These are phyloP conservation scores for Zaprionus camerounensis DNA, from an alignment of 1,140 invertebrate genomes.

Conservation along the genomic window DNA sequence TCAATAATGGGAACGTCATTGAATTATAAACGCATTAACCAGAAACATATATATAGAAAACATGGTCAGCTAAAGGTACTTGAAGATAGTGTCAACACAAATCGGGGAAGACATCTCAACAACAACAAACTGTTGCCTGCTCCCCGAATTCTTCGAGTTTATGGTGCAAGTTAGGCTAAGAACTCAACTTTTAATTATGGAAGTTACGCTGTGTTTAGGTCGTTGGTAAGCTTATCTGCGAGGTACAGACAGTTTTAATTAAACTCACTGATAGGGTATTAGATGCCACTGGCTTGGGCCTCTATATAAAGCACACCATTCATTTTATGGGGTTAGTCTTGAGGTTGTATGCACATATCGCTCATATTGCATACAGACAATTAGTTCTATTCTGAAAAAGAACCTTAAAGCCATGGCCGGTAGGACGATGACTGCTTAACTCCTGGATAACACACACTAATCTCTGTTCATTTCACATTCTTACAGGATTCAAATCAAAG, in stretches of 20 bases:
- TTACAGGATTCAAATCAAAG: slow-evolving; percentile 44
- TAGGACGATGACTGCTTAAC: slow-evolving; percentile 10
- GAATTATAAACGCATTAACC: slow-evolving; percentile 67
- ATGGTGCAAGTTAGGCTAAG: slow-evolving; percentile 17
- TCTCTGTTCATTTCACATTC: not conserved
- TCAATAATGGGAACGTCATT: slow-evolving; percentile 59
- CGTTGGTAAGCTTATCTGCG: slow-evolving; percentile 54
- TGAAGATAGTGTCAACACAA: slow-evolving; percentile 25
- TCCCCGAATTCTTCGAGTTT: slow-evolving; percentile 12
- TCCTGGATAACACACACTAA: not conserved
- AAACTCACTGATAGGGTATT: slow-evolving; percentile 48
- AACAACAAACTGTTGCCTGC: not conserved
- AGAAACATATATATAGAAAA: slow-evolving; percentile 25
- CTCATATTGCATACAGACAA: slow-evolving; percentile 24
- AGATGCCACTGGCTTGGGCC: slow-evolving; percentile 12
- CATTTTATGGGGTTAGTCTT: slow-evolving; percentile 29
- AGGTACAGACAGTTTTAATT: slow-evolving; percentile 68
- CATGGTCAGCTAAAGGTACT: slow-evolving; percentile 2
- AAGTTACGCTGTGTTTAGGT: slow-evolving; percentile 34
- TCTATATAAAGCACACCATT: slow-evolving; percentile 39
- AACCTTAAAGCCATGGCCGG: slow-evolving; percentile 36
- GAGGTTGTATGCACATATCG: slow-evolving; percentile 25
- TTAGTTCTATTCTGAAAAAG: not conserved
- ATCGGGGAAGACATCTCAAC: not conserved
- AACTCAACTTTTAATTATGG: slow-evolving; percentile 61